These are phyloP conservation scores for Oscheius sp. DNA, from an alignment of 2,888 invertebrate genomes.

Conservation along the genomic window DNA sequence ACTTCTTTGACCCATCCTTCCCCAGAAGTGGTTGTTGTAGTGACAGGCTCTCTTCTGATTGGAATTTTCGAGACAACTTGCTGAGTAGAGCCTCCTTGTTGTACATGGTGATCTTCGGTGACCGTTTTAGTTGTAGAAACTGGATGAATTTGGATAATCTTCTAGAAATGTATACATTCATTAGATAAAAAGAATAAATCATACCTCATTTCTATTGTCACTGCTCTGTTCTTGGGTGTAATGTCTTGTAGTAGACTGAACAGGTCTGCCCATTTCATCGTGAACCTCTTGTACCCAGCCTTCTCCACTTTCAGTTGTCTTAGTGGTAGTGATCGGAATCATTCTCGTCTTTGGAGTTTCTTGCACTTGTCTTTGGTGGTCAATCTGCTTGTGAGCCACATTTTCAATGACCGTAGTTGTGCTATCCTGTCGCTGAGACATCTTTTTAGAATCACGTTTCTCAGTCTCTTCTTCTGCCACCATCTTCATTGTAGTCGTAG, in stretches of 20 bases:
- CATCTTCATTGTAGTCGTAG: neutral
- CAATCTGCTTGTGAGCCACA: slow-evolving; percentile 3
- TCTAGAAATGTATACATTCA: neutral
- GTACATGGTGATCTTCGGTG: slow-evolving; percentile 3
- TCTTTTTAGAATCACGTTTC: neutral
- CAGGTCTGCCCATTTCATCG: slow-evolving; percentile 22
- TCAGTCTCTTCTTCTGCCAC: neutral
- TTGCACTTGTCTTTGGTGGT: neutral
- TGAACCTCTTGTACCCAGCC: slow-evolving; percentile 40
- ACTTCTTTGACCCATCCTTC: slow-evolving; percentile 39
- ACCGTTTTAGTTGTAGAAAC: neutral
- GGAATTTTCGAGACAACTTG: slow-evolving; percentile 12
- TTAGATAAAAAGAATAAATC: neutral
- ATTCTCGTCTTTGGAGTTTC: slow-evolving; percentile 5
- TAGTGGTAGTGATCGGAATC: slow-evolving; percentile 15
- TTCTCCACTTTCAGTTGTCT: slow-evolving; percentile 16
- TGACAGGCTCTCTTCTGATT: slow-evolving; percentile 6
- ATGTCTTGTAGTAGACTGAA: slow-evolving; percentile 4
- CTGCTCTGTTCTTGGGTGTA: slow-evolving; percentile 18
- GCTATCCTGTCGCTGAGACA: slow-evolving; percentile 7
- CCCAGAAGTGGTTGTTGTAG: slow-evolving; percentile 14
- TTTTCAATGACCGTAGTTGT: slow-evolving; percentile 19
- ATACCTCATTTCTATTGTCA: slow-evolving; percentile 1
- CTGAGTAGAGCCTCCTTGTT: slow-evolving; percentile 2
- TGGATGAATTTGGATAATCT: slow-evolving; percentile 2